Base-by-base conservation (phyloP, 2,888 invertebrate genomes). In the Eumacrocentrus americanus region DNA sequence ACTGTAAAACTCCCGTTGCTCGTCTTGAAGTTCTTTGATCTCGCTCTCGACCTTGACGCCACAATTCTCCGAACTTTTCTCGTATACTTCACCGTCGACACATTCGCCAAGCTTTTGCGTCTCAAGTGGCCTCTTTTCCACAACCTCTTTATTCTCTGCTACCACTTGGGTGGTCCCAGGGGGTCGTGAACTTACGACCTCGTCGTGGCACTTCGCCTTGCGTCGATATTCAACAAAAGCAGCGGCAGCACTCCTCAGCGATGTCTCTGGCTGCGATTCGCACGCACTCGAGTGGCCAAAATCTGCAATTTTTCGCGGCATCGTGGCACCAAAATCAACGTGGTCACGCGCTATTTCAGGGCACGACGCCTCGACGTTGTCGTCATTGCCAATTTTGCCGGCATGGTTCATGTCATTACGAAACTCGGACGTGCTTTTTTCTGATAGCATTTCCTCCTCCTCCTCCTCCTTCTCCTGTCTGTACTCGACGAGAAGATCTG, bases 281-380 rank as follows among this genome's bases (percentile, higher is more conserved):
- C 59, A 58, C 42, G 55, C 61, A 64, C 50, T 50, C 40, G 54
- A 61, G 54, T 58, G 59, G 53, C 50, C 40, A 40, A 51, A 61
- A 53, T 60, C 55, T 50, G 58, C 22, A 50, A 40, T 61, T 66
- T 63, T 64, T 50, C 47, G 53, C 62, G 61, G 42, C 60, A 47
- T 44, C 51, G 47, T 35, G 46, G 56, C 47, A 48, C 56, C 53
- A 53, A 60, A 64, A 58, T 63, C 64, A 60, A 52, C 58, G 62
- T 63, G 58, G 59, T 64, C 58, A 52, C 57, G 35, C 59, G 63
- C 67, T 71, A 68, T 71, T 69, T 69, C 66, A 58, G 62, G 63
- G 60, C 63, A 46, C 51, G 62, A 25, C n/a, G 25, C 23, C 44
- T 23, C 37, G 11, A 12, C 51, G 34, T 16, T 46, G 38, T 50